phyloP scores from a whole-genome alignment of 2,888 invertebrate species.

The Mycalesis mineus region DNA sequence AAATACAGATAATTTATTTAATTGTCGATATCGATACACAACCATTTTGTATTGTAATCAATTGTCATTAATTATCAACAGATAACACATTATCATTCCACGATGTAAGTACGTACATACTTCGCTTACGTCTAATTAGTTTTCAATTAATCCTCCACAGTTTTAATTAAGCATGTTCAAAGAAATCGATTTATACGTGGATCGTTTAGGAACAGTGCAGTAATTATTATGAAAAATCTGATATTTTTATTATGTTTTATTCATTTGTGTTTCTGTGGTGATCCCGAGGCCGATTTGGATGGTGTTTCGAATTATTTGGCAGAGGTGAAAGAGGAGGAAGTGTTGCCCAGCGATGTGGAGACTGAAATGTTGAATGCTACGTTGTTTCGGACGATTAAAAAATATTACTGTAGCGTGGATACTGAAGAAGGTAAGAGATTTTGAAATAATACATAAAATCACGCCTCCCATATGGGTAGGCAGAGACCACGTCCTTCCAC shows the following conservation, averaged over 20 bases:
- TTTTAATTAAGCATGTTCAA: neutral
- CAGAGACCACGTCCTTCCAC: no score
- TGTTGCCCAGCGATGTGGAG: neutral
- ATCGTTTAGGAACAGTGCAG: neutral
- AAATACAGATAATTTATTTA: neutral
- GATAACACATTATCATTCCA: conserved; percentile 10
- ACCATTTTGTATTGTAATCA: conserved; percentile 1
- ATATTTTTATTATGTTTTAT: conserved; percentile 17
- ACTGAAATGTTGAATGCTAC: conserved; percentile 33
- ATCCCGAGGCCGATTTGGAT: conserved; percentile 1
- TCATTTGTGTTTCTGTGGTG: conserved; percentile 13
- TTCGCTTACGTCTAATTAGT: conserved; percentile 8
- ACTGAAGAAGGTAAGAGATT: conserved; percentile 33
- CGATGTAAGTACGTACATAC: neutral
- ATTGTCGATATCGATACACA: neutral
- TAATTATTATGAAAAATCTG: conserved; percentile 25
- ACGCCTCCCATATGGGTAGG: no score
- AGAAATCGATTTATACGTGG: neutral
- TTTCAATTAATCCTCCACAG: conserved; percentile 1
- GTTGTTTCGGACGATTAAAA: conserved; percentile 39
- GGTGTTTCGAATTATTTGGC: neutral
- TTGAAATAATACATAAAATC: no score
- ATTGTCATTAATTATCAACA: conserved; percentile 15
- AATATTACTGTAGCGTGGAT: conserved; percentile 39
- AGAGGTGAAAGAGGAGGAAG: conserved; percentile 17